phyloP scores from a whole-genome alignment of 2,797 vertebrate genomes.

The Crenichthys baileyi region DNA sequence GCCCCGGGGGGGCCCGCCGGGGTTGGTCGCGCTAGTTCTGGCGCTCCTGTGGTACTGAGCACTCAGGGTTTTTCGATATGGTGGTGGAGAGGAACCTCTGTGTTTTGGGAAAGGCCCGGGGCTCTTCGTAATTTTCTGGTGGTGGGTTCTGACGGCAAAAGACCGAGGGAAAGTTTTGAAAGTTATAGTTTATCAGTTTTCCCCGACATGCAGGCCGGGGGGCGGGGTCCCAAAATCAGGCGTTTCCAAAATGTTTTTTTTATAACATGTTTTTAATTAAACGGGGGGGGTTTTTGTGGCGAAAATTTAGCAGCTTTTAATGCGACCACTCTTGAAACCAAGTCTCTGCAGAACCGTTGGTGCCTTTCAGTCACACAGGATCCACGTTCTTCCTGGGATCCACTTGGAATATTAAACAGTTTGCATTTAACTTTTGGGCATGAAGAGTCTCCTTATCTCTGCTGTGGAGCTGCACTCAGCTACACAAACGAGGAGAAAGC shows the following conservation, averaged over 20 bases:
- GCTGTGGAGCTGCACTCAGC: background rate
- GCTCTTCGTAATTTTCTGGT: no score
- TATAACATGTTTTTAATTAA: background rate
- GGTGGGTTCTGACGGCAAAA: no score
- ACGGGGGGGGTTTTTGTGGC: background rate
- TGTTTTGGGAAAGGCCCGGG: no score
- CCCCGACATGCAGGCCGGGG: no score
- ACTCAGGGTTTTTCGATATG: no score
- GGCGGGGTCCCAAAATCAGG: no score
- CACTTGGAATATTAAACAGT: background rate
- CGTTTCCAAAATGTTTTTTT: background rate
- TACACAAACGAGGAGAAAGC: background rate
- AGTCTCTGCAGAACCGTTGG: background rate
- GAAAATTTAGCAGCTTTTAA: background rate
- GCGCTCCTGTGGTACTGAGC: no score
- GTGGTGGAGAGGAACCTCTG: no score
- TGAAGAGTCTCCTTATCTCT: background rate
- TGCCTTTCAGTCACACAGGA: background rate
- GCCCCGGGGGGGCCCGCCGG: no score
- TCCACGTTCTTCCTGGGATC: background rate
- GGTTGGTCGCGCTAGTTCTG: no score
- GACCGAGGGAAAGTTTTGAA: no score
- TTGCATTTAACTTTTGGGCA: background rate
- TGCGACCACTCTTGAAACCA: background rate
- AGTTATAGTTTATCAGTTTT: no score